A percentile compares a stretch with the other conserved stretches of the same genome.
phyloP scores from a whole-genome alignment of 1,140 invertebrate species.

The Diploscapter pachys region DNA sequence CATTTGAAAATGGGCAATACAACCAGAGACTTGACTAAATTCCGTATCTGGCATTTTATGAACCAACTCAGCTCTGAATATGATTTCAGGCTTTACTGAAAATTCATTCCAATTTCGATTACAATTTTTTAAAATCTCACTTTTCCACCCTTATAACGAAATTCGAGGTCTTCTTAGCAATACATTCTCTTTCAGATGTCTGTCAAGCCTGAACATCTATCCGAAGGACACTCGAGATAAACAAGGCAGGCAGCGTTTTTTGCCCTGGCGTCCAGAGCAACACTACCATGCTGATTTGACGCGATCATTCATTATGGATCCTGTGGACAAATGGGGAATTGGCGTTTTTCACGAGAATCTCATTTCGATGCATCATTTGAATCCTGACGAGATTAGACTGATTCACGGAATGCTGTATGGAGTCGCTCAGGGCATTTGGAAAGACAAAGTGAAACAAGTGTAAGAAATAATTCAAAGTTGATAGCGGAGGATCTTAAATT shows the following conservation, averaged over 20 bases:
- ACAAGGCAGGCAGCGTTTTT: conserved; percentile 23
- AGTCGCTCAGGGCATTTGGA: conserved; percentile 22
- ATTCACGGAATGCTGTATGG: conserved; percentile 28
- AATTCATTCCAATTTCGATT: no score
- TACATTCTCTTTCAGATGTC: conserved; percentile 6
- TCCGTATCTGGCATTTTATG: no score
- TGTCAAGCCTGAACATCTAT: conserved; percentile 12
- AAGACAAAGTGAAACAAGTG: not conserved
- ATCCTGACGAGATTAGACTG: conserved; percentile 25
- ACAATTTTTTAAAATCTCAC: no score
- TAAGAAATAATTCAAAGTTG: no score
- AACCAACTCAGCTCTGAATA: no score
- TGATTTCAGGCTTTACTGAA: no score
- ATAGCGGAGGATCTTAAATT: no score
- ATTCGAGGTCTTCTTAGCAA: no score
- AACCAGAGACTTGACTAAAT: no score
- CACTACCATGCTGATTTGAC: conserved; percentile 29
- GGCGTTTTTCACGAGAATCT: conserved; percentile 25
- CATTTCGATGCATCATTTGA: conserved; percentile 29
- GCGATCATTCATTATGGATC: conserved; percentile 25
- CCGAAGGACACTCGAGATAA: conserved; percentile 24
- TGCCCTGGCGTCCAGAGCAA: conserved; percentile 34
- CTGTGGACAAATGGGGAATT: conserved; percentile 11
- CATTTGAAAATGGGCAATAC: no score
- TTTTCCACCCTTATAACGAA: no score